These are phyloP conservation scores for Cyprinella venusta DNA, from an alignment of 2,797 vertebrate genomes.

Conservation along the genomic window DNA sequence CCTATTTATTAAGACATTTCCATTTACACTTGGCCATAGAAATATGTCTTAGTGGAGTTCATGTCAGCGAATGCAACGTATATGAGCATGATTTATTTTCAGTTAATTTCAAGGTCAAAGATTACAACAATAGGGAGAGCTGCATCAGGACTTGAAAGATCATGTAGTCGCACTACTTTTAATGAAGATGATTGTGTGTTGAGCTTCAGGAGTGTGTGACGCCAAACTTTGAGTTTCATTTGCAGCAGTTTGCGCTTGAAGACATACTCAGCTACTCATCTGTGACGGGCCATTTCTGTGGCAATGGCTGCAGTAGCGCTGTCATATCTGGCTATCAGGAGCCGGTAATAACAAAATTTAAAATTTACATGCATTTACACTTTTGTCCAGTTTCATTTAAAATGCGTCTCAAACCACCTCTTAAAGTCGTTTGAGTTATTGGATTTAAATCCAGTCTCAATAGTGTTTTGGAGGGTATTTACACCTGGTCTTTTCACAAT, in stretches of 20 bases:
- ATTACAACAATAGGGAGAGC: background rate
- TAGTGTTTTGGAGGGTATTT: background rate
- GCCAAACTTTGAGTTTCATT: background rate
- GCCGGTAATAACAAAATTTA: background rate
- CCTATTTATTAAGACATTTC: background rate
- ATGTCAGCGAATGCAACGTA: too few relatives aligned
- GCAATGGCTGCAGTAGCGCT: background rate
- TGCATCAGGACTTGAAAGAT: background rate
- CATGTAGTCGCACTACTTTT: background rate
- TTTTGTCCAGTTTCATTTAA: background rate
- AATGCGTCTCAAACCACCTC: too few relatives aligned
- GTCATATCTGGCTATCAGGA: background rate
- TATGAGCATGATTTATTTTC: background rate
- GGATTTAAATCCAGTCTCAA: too few relatives aligned
- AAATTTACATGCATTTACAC: background rate
- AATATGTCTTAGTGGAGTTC: background rate
- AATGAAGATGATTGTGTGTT: too few relatives aligned
- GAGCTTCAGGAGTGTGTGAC: background rate
- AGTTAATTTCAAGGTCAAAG: background rate
- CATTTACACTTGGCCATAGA: too few relatives aligned
- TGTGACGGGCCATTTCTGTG: background rate
- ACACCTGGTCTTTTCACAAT: background rate
- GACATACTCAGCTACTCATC: background rate
- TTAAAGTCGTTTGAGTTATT: too few relatives aligned
- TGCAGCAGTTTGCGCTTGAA: background rate